Evolutionary conservation across 2,888 invertebrate genomes (phyloP).

Genomic region (Embidobia sp.): DNA sequence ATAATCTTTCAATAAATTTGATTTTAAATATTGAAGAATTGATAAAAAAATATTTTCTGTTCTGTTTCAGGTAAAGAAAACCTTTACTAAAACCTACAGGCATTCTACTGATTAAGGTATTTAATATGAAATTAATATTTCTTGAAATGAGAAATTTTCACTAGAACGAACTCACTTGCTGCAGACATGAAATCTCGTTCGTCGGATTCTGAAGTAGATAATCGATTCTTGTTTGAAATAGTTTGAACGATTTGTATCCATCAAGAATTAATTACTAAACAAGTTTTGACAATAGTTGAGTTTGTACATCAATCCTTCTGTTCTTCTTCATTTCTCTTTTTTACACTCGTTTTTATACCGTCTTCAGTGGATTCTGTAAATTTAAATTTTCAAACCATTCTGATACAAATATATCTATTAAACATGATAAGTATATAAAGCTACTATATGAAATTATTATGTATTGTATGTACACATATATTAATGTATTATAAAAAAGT

Average conservation of each 20-base stretch:
- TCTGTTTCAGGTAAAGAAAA: conserved; percentile 14
- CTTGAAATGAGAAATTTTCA: not conserved
- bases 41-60: no score
- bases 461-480: no score
- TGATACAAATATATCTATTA: no score
- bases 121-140: not conserved
- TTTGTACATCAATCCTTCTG: not conserved
- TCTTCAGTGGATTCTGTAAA: no score
- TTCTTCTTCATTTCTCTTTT: conserved; percentile 3
- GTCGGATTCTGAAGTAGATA: conserved; percentile 1
- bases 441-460: no score
- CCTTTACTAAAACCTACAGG: no score
- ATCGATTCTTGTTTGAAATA: conserved; percentile 7
- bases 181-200: not conserved
- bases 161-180: not conserved
- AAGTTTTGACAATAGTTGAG: conserved; percentile 18
- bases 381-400: no score
- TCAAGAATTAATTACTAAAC: conserved; percentile 24
- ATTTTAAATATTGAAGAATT: no score
- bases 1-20: no score
- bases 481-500: no score
- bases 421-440: no score
- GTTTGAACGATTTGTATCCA: conserved; percentile 4
- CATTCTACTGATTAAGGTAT: not conserved
- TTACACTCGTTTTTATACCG: no score